These are phyloP conservation scores for Dicycla oo DNA, from an alignment of 2,888 invertebrate genomes.

Conservation along the genomic window DNA sequence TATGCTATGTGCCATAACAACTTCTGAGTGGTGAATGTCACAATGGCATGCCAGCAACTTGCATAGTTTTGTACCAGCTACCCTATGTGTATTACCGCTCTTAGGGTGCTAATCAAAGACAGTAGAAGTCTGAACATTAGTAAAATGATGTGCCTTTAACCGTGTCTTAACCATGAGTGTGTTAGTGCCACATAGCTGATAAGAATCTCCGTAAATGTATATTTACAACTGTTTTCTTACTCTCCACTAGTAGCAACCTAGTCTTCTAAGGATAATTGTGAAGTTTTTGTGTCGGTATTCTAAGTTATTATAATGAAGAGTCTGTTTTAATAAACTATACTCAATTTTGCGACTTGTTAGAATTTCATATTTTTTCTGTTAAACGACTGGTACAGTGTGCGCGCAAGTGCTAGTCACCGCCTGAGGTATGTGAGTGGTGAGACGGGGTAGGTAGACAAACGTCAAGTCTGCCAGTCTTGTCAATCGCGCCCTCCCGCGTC, in stretches of 20 bases:
- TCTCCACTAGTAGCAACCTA: conserved; percentile 81
- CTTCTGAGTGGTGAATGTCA: no score
- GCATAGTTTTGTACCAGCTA: no score
- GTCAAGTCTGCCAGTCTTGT: no score
- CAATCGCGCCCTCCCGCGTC: no score
- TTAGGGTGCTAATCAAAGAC: conserved; percentile 18
- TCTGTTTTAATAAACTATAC: conserved; percentile 13
- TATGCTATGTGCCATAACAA: no score
- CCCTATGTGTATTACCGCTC: no score
- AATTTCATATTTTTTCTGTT: neutral
- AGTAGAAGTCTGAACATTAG: conserved; percentile 30
- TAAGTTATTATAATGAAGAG: conserved; percentile 37
- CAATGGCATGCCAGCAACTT: no score
- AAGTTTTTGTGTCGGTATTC: conserved; percentile 46
- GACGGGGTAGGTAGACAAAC: no score
- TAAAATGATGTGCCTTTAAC: conserved; percentile 70
- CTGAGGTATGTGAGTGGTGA: no score
- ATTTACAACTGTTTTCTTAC: conserved; percentile 66
- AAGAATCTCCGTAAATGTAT: conserved; percentile 79
- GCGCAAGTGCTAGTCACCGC: no score
- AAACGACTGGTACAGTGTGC: neutral
- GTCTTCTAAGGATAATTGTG: conserved; percentile 67
- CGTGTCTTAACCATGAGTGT: conserved; percentile 64
- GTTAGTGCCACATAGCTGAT: conserved; percentile 77
- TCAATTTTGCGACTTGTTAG: neutral